These are phyloP conservation scores for Ecdyonurus torrentis DNA, from an alignment of 2,888 invertebrate species.

Conservation along the genomic window DNA sequence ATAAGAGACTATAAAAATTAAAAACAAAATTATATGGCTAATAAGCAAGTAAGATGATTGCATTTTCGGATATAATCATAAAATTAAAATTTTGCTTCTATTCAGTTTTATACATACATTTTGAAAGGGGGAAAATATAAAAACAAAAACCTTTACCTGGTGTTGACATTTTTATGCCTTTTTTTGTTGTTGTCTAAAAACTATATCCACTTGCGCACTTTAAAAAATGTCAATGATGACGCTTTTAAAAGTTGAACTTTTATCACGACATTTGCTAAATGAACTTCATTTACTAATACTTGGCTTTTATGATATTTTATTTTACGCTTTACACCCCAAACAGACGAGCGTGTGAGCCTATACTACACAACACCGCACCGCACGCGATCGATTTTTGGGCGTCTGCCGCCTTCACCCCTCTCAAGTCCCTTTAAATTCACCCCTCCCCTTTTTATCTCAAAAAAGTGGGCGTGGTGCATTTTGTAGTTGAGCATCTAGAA, in stretches of 20 bases:
- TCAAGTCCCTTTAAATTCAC: not conserved
- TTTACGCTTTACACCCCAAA: not conserved
- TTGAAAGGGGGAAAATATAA: not conserved
- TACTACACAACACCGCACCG: not conserved
- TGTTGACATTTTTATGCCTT: not conserved
- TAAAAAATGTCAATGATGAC: not conserved
- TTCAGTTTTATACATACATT: too few species aligned
- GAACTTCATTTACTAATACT: not conserved
- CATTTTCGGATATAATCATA: too few species aligned
- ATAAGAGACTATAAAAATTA: too few species aligned
- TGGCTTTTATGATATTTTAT: not conserved
- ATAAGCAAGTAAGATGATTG: too few species aligned
- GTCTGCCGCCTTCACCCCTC: not conserved
- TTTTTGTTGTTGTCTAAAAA: not conserved
- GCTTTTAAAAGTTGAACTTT: not conserved
- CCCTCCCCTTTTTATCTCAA: not conserved
- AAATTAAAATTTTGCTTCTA: too few species aligned
- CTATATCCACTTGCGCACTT: not conserved
- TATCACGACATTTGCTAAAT: not conserved
- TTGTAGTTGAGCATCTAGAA: not conserved
- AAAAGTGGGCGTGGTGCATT: not conserved
- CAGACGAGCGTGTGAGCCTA: not conserved
- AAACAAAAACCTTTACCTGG: not conserved
- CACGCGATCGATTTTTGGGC: slow-evolving; percentile 1
- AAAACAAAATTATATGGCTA: too few species aligned